These are phyloP conservation scores for Ailuropoda melanoleuca DNA, from an alignment of 2,113 vertebrate species.

Conservation along the genomic window DNA sequence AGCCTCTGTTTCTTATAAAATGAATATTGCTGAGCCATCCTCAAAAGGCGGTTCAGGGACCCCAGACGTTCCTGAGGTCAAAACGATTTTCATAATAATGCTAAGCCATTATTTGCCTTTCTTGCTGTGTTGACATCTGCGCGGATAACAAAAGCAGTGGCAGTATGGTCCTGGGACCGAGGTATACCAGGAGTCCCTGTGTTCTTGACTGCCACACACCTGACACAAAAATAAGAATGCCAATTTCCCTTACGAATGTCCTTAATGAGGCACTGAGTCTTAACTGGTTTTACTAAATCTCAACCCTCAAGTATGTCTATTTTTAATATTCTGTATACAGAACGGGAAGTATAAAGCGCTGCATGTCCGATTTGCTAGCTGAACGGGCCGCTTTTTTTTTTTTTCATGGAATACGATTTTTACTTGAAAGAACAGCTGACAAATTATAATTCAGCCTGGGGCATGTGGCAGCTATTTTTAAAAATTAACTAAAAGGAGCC, in stretches of 20 bases:
- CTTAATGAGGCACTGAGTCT: neutral
- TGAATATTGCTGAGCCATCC: neutral
- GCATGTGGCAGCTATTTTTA: neutral
- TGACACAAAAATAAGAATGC: neutral
- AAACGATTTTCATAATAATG: neutral
- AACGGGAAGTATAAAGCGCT: neutral
- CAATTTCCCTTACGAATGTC: neutral
- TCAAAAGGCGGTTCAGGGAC: neutral
- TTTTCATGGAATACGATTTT: neutral
- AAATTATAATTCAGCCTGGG: neutral
- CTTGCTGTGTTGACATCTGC: neutral
- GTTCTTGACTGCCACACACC: neutral
- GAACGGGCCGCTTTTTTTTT: neutral
- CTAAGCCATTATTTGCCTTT: neutral
- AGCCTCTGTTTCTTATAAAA: neutral
- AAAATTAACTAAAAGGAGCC: neutral
- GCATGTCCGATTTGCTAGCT: no score
- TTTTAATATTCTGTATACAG: neutral
- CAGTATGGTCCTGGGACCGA: neutral
- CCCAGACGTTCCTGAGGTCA: neutral
- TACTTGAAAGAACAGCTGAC: neutral
- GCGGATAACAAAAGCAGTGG: neutral
- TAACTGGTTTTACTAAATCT: neutral
- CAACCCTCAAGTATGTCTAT: neutral
- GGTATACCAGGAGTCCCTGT: neutral